phyloP scores from a whole-genome alignment of 2,888 invertebrate species.

The Geophilus truncorum region DNA sequence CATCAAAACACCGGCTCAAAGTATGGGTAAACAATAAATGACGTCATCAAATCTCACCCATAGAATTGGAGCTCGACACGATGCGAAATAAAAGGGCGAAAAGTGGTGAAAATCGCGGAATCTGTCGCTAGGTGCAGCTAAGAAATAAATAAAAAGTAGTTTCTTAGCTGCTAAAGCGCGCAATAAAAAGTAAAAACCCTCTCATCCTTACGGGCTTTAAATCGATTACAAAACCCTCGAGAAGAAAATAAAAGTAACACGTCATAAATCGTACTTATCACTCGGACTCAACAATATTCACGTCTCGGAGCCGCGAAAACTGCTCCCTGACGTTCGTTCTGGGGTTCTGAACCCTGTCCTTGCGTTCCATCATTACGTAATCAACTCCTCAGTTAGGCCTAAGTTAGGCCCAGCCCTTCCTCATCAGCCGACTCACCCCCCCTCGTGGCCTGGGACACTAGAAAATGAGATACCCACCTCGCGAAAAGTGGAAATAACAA shows the following conservation, averaged over 20 bases:
- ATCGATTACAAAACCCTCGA: neutral
- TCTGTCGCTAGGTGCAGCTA: no score
- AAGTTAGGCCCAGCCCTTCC: slow-evolving; percentile 23
- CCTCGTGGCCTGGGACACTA: neutral
- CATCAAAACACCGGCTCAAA: no score
- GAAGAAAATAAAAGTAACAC: neutral
- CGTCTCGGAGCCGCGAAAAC: neutral
- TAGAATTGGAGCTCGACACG: no score
- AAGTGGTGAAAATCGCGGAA: no score
- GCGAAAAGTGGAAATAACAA: neutral
- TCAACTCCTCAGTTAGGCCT: slow-evolving; percentile 22
- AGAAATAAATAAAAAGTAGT: neutral
- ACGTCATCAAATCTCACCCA: neutral
- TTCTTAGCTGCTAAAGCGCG: neutral
- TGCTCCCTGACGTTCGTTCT: neutral
- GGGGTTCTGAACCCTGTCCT: neutral
- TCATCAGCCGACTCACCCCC: slow-evolving; percentile 3
- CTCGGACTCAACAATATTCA: neutral
- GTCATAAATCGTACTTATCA: neutral
- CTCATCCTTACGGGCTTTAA: neutral
- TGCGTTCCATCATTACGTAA: slow-evolving; percentile 3
- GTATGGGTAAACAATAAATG: neutral
- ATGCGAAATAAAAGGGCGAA: no score
- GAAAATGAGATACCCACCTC: neutral
- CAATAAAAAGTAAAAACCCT: neutral